A percentile compares a stretch with the other conserved stretches of the same genome.
Evolutionary conservation across 2,797 vertebrate genomes (phyloP).

Genomic region (Lateolabrax maculatus): DNA sequence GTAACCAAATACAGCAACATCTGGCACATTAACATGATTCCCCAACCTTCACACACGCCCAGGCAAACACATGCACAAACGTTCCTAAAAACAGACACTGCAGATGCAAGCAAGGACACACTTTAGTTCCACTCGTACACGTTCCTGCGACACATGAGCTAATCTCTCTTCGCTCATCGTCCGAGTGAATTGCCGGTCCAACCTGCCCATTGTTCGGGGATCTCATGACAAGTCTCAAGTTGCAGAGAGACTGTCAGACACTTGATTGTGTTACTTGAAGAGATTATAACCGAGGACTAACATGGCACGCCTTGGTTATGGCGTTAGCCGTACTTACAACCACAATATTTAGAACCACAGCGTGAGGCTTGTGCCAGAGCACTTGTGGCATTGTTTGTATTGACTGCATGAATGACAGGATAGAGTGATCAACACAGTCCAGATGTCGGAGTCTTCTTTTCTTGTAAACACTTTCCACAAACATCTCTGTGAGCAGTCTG

Average conservation of each 20-base stretch:
- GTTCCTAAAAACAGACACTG: slow-evolving; percentile 43
- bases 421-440: slow-evolving; percentile 51
- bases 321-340: slow-evolving; percentile 16
- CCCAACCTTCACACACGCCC: slow-evolving; percentile 11
- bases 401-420: slow-evolving; percentile 42
- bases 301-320: slow-evolving; percentile 40
- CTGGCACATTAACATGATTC: slow-evolving; percentile 49
- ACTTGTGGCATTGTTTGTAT: slow-evolving; percentile 42
- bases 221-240: slow-evolving; percentile 56
- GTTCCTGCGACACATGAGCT: slow-evolving; percentile 55
- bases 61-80: slow-evolving; percentile 23
- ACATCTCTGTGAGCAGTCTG: slow-evolving; percentile 55
- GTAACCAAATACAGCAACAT: slow-evolving; percentile 64
- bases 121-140: slow-evolving; percentile 25
- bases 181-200: slow-evolving; percentile 50
- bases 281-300: slow-evolving; percentile 34
- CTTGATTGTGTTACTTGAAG: slow-evolving; percentile 43
- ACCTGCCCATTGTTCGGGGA: slow-evolving; percentile 56
- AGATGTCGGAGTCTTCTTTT: slow-evolving; percentile 60
- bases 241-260: slow-evolving; percentile 56
- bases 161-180: slow-evolving; percentile 44
- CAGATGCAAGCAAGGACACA: slow-evolving; percentile 28
- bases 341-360: slow-evolving; percentile 30
- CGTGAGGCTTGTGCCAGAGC: slow-evolving; percentile 21
- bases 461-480: slow-evolving; percentile 67